Base-by-base conservation (phyloP, 1,140 invertebrate species). In the Aethina tumida region DNA sequence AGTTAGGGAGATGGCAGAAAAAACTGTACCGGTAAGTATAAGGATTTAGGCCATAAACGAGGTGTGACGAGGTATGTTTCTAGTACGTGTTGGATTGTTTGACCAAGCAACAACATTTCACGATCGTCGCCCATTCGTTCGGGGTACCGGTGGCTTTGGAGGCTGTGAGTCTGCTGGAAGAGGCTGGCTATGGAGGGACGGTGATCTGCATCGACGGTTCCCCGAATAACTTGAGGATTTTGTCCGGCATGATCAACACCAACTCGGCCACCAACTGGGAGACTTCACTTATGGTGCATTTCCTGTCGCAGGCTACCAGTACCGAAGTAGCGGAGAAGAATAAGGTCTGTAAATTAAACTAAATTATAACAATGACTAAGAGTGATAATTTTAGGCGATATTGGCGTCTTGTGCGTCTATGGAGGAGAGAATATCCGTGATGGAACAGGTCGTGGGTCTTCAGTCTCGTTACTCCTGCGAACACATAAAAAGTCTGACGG, bases 91-190 rank as follows among this genome's bases (percentile, higher is more conserved):
- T 37, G 10, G 27, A 44, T 19, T 29, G 26, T n/a, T n/a, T n/a
- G 5, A 31, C 15, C 5, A 31, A 7, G 13, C 15, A 5, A 31
- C 7, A 39, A 26, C 38, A 27, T 2, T 78, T 71, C 56, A 70
- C 67, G 38, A 46, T 80, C 0, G 62, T 78, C n/a, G 75, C 74
- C 5, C 77, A 79, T 58, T 79, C 75, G 15, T 77, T 69, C 50
- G 77, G 77, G 20, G 55, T 65, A n/a, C 51, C 71, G 10, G 52
- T 77, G 7, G 65, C 68, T 2, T 35, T 79, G 3, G 67, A 75
- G 49, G 35, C 78, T 7, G 69, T 68, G 2, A 48, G 55, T 4
- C 40, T 63, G 26, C 53, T 80, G 16, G 76, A 80, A 62, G 62
- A 52, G 17, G 52, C 67, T 50, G 75, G 75, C 45, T 60, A 54